A percentile compares a stretch with the other conserved stretches of the same genome.
Evolutionary conservation across 1,140 invertebrate species (phyloP).

Genomic region (Papilio machaon): DNA sequence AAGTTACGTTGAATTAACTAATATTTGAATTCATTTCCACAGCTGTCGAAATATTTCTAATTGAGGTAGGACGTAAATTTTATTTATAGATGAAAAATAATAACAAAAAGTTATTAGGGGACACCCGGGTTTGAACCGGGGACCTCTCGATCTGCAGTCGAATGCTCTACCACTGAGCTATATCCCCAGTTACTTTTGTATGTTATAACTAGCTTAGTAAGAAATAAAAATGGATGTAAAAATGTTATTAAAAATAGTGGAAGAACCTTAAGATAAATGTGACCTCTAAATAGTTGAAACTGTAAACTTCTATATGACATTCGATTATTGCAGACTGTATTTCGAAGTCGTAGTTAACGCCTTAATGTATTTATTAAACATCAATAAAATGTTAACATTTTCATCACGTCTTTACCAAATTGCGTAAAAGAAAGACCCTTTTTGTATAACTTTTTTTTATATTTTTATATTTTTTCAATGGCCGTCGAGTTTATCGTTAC

Average conservation of each 20-base stretch:
- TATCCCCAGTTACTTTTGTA: background rate
- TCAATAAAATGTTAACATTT: background rate
- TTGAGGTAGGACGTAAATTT: background rate
- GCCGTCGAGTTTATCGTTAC: background rate
- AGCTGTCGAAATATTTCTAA: too few species aligned
- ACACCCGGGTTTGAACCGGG: slow-evolving; percentile 9
- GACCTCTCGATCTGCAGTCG: slow-evolving; percentile 9
- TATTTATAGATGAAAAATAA: background rate
- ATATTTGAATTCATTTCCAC: too few species aligned
- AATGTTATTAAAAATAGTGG: too few species aligned
- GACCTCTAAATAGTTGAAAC: background rate
- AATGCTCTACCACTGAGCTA: slow-evolving; percentile 14
- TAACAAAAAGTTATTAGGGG: background rate
- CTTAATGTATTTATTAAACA: slow-evolving; percentile 1
- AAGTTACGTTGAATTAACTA: too few species aligned
- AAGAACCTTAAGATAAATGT: background rate
- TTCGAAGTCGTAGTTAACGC: background rate
- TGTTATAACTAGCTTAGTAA: background rate
- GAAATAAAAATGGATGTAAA: background rate
- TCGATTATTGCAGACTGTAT: background rate
- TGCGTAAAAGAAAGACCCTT: background rate
- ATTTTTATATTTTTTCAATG: background rate
- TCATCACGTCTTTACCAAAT: background rate
- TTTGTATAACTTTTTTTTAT: background rate
- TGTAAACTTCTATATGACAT: background rate